Conservation (phyloP, 1,140 invertebrate species). For the Condylostylus longicornis region DNA sequence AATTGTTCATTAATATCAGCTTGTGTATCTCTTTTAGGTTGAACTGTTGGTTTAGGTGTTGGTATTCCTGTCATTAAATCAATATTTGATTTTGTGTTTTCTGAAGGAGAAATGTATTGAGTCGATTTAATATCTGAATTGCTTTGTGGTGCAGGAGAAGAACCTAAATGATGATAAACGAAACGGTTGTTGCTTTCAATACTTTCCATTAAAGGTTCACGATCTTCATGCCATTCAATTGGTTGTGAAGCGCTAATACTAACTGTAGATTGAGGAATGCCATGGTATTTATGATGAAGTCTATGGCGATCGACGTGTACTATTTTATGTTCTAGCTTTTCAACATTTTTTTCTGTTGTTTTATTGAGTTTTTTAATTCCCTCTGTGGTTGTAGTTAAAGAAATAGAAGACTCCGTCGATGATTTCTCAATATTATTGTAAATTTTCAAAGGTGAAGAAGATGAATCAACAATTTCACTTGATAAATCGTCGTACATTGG, state of each 20-base stretch:
- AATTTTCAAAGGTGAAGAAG: neutral
- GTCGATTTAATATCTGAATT: too few relatives aligned
- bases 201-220: neutral
- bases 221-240: neutral
- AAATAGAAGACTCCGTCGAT: neutral
- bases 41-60: too few relatives aligned
- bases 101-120: too few relatives aligned
- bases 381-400: neutral
- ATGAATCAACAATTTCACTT: too few relatives aligned
- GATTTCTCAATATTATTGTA: neutral
- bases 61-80: too few relatives aligned
- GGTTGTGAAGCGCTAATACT: too few relatives aligned
- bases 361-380: neutral
- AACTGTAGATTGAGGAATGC: too few relatives aligned
- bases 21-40: too few relatives aligned
- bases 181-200: slow-evolving; percentile 1
- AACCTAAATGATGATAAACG: neutral
- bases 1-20: neutral
- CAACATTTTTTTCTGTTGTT: neutral
- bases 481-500: too few relatives aligned
- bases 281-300: too few relatives aligned
- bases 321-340: neutral
- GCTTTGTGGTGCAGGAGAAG: neutral
- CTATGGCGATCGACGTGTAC: neutral
- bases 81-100: too few relatives aligned